Conservation (phyloP, 2,113 vertebrate genomes). For the Boulengeromyrus knoepffleri region DNA sequence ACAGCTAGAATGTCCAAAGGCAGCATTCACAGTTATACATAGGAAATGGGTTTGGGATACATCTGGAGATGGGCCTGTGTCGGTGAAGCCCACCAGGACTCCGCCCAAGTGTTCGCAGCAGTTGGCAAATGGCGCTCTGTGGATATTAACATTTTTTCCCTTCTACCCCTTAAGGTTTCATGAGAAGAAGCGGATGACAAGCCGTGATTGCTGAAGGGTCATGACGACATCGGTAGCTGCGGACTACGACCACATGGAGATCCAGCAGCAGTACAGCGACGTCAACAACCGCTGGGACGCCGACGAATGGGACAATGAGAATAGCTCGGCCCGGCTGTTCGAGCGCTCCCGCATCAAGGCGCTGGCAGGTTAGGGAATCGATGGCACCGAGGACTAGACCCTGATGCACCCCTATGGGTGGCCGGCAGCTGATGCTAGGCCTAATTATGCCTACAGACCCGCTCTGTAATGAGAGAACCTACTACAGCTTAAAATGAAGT, state of each 20-base stretch:
- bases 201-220: constrained; percentile 54
- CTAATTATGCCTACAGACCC: not conserved
- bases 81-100: not conserved
- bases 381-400: not conserved
- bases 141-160: not conserved
- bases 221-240: constrained; percentile 87
- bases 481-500: not conserved
- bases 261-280: constrained; percentile 85
- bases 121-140: not conserved
- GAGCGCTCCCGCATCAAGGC: constrained; percentile 96
- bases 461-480: not conserved
- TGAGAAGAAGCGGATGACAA: constrained; percentile 57
- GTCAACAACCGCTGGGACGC: constrained; percentile 97
- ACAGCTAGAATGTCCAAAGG: not conserved
- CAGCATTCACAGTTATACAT: not conserved
- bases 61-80: not conserved
- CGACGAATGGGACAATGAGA: constrained; percentile 98
- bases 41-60: not conserved
- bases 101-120: not conserved
- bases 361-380: constrained; percentile 73
- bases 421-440: not conserved
- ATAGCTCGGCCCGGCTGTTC: constrained; percentile 90
- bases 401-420: not conserved
- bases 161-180: constrained; percentile 45
- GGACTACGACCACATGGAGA: constrained; percentile 92